Evolutionary conservation across 2,888 invertebrate genomes (phyloP).

Genomic region (Ophion ellenae): DNA sequence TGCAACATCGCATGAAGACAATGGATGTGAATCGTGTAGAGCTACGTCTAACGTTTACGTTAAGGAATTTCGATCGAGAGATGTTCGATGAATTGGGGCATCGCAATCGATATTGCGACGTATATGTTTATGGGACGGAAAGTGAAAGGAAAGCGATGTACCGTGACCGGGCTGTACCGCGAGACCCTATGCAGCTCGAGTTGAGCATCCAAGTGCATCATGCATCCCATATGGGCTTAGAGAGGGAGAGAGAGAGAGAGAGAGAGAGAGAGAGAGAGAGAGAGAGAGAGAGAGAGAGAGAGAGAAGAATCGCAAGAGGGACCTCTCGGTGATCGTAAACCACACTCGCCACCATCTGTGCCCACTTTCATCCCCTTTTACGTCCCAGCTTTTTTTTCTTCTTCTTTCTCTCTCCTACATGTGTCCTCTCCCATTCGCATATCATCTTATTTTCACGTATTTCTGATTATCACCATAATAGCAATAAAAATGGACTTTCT

Average conservation of each 20-base stretch:
- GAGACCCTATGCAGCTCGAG: slow-evolving; percentile 27
- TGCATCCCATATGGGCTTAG: slow-evolving; percentile 44
- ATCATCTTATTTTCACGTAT: not conserved
- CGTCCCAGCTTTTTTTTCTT: slow-evolving; percentile 25
- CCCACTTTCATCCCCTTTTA: slow-evolving; percentile 68
- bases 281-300: slow-evolving; percentile 9
- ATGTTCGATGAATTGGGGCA: not conserved
- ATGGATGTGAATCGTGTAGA: not conserved
- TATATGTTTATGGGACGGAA: not conserved
- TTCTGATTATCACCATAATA: not conserved
- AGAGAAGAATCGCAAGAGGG: slow-evolving; percentile 63
- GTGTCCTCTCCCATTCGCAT: not conserved
- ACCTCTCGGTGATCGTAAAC: slow-evolving; percentile 73
- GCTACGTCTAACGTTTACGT: not conserved
- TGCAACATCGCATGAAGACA: not conserved
- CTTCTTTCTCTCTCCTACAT: slow-evolving; percentile 9
- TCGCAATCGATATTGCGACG: not conserved
- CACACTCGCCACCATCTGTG: slow-evolving; percentile 77
- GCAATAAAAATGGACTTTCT: too few species aligned
- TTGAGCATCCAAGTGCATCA: slow-evolving; percentile 35
- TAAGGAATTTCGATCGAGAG: not conserved
- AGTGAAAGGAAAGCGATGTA: slow-evolving; percentile 9
- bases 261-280: not conserved
- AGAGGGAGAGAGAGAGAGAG: not conserved
- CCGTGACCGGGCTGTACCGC: not conserved